These are phyloP conservation scores for Vanessa cardui DNA, from an alignment of 2,888 invertebrate species.

Conservation along the genomic window DNA sequence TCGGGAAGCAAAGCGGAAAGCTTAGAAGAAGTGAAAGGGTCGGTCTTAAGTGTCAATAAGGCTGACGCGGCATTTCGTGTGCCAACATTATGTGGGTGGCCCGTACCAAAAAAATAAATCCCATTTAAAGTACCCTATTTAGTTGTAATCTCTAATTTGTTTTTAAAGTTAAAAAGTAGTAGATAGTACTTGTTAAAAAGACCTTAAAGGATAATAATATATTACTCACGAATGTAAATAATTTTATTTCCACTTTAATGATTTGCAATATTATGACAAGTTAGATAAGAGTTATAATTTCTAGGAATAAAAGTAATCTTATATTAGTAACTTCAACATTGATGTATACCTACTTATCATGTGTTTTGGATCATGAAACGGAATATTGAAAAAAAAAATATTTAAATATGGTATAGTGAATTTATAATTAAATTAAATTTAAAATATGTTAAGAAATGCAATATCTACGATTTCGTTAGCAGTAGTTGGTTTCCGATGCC, in stretches of 20 bases:
- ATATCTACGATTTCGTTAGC: not conserved
- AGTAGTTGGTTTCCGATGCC: constrained; percentile 9
- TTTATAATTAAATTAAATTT: too few species aligned
- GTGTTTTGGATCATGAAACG: too few species aligned
- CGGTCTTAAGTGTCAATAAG: constrained; percentile 58
- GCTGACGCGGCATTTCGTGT: constrained; percentile 67
- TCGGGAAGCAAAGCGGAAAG: constrained; percentile 68
- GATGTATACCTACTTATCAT: too few species aligned
- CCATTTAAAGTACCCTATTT: constrained; percentile 29
- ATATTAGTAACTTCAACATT: too few species aligned
- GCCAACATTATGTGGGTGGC: constrained; percentile 68
- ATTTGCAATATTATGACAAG: too few species aligned
- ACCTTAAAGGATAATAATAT: too few species aligned
- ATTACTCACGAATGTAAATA: too few species aligned
- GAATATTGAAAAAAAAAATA: too few species aligned
- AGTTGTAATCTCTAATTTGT: constrained; percentile 18
- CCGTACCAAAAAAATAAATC: constrained; percentile 45
- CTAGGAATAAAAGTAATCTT: too few species aligned
- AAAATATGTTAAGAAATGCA: not conserved
- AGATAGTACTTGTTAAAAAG: not conserved
- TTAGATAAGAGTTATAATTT: too few species aligned
- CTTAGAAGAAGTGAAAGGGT: constrained; percentile 62
- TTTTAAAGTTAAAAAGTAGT: not conserved
- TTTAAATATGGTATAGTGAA: too few species aligned
- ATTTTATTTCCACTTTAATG: too few species aligned